Conservation (phyloP, 2,113 vertebrate genomes). For the Nansenia antarctica region DNA sequence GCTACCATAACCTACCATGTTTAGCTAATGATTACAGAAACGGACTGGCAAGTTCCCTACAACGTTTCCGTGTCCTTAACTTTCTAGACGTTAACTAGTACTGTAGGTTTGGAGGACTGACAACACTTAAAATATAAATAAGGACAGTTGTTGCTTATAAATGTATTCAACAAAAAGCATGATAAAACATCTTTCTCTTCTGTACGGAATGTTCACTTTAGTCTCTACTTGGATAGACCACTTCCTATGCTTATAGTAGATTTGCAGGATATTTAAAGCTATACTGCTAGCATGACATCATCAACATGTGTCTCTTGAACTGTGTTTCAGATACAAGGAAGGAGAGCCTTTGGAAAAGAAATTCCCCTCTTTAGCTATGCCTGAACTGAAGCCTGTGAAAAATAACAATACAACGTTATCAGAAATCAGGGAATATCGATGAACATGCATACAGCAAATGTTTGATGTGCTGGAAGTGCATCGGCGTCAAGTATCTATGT, state of each 20-base stretch:
- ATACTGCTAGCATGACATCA: neutral
- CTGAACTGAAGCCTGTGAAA: too few relatives aligned
- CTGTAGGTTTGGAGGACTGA: conserved; percentile 18
- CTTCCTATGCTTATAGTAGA: conserved; percentile 12
- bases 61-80: neutral
- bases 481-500: too few relatives aligned
- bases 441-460: neutral
- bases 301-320: neutral
- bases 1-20: neutral
- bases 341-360: neutral
- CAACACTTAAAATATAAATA: conserved; percentile 57
- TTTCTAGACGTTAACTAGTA: conserved; percentile 26
- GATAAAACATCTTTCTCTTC: conserved; percentile 19
- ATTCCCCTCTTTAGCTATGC: too few relatives aligned
- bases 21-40: neutral
- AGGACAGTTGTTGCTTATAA: conserved; percentile 10
- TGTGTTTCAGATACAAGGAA: conserved; percentile 9
- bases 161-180: conserved; percentile 32
- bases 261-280: neutral
- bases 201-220: conserved; percentile 14
- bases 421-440: too few relatives aligned
- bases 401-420: too few relatives aligned
- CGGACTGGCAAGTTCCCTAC: neutral
- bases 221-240: neutral
- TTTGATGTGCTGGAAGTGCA: neutral